Percentiles rank a stretch among this genome's conserved stretches.
Conservation (phyloP, 1,140 invertebrate species). For the Cydia pomonella region DNA sequence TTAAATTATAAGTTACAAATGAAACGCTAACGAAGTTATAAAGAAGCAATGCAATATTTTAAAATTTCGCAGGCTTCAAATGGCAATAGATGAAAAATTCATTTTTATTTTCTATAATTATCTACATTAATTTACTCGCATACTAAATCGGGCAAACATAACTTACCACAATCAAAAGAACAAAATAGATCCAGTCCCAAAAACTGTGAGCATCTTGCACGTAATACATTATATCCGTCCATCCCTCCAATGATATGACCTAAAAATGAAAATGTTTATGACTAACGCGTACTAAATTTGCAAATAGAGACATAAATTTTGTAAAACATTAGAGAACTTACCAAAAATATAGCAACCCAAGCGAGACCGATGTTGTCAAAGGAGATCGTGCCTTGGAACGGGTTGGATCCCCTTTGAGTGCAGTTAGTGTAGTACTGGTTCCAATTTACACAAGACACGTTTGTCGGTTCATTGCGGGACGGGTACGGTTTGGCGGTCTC, state of each 20-base stretch:
- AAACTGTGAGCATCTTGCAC: conserved; percentile 99
- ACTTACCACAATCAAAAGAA: conserved; percentile 99
- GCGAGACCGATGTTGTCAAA: conserved; percentile 99
- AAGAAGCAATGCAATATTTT: no score
- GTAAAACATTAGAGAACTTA: conserved; percentile 82
- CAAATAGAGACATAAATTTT: not conserved
- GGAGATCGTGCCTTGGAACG: conserved; percentile 99
- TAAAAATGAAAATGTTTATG: conserved; percentile 66
- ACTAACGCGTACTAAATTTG: conserved; percentile 5
- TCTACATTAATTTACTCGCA: no score
- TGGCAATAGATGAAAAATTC: no score
- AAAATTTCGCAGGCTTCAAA: no score
- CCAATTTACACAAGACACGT: conserved; percentile 96
- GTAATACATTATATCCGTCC: conserved; percentile 99
- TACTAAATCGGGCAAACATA: no score
- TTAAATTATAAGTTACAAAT: no score
- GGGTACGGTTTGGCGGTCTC: conserved; percentile 79
- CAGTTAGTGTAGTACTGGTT: conserved; percentile 99
- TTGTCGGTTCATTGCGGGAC: conserved; percentile 79
- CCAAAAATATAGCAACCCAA: conserved; percentile 99
- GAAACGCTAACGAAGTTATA: no score
- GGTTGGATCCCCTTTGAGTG: conserved; percentile 95
- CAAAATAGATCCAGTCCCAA: conserved; percentile 99
- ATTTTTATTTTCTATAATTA: no score
- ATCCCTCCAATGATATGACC: conserved; percentile 94